Conservation (phyloP, 2,888 invertebrate genomes). For the Phrixothrix hirtus region DNA sequence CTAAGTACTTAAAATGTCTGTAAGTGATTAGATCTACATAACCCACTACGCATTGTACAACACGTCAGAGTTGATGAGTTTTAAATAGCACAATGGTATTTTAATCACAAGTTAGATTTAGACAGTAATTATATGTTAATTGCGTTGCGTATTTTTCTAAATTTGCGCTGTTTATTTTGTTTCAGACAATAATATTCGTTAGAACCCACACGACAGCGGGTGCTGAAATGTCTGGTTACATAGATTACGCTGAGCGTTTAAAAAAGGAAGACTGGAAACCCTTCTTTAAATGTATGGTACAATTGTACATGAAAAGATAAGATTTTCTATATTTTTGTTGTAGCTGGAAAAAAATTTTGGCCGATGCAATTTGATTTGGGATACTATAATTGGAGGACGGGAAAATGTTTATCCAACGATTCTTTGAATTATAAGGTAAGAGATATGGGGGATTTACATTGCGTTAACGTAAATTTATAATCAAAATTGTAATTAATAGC, state of each 20-base stretch:
- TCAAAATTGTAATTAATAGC: too few relatives aligned
- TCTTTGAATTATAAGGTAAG: conserved; percentile 77
- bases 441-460: too few relatives aligned
- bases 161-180: conserved; percentile 28
- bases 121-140: too few relatives aligned
- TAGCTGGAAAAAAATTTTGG: conserved; percentile 60
- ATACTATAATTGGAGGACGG: conserved; percentile 77
- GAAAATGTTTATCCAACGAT: conserved; percentile 70
- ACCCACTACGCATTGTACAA: too few relatives aligned
- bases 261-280: conserved; percentile 74
- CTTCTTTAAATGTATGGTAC: conserved; percentile 64
- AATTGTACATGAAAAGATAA: not conserved
- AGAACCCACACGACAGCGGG: conserved; percentile 69
- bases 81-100: too few relatives aligned
- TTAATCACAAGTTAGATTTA: too few relatives aligned
- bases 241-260: conserved; percentile 77
- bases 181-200: conserved; percentile 78
- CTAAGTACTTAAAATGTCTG: too few relatives aligned
- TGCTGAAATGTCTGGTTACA: conserved; percentile 82
- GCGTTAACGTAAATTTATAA: too few relatives aligned
- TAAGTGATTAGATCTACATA: too few relatives aligned
- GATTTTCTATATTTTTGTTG: conserved; percentile 10
- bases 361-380: conserved; percentile 74
- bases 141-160: too few relatives aligned
- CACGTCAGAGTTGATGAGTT: too few relatives aligned